These are phyloP conservation scores for Eilema caniola DNA, from an alignment of 2,888 invertebrate species.

Conservation along the genomic window DNA sequence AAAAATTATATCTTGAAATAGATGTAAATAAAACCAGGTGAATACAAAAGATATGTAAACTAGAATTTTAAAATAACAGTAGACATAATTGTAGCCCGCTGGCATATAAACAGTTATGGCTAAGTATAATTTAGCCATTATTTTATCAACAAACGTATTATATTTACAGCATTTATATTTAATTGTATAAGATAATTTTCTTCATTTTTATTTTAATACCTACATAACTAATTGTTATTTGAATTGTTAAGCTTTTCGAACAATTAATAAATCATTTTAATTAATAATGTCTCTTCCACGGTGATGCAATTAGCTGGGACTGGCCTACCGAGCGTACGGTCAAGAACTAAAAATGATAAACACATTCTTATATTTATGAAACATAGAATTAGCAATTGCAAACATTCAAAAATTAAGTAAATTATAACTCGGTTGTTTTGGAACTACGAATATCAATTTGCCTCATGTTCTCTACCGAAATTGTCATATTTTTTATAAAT, in stretches of 20 bases:
- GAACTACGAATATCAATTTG: neutral
- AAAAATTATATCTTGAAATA: neutral
- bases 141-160: conserved; percentile 28
- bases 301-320: conserved; percentile 12
- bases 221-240: conserved; percentile 29
- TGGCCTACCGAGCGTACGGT: neutral
- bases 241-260: conserved; percentile 19
- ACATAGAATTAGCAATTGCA: neutral
- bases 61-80: conserved; percentile 30
- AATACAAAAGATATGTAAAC: conserved; percentile 28
- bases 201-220: conserved; percentile 25
- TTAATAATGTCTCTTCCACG: conserved; percentile 18
- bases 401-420: neutral
- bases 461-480: neutral
- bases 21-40: conserved; percentile 1
- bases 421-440: neutral
- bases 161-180: conserved; percentile 30
- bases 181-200: conserved; percentile 27
- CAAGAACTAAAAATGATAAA: neutral
- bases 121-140: conserved; percentile 26
- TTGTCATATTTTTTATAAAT: too few species aligned
- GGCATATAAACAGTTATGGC: conserved; percentile 33
- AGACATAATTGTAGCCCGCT: conserved; percentile 29
- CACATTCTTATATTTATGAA: neutral
- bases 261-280: conserved; percentile 17